phyloP scores from a whole-genome alignment of 2,797 vertebrate species.

The Heterohyrax brucei region DNA sequence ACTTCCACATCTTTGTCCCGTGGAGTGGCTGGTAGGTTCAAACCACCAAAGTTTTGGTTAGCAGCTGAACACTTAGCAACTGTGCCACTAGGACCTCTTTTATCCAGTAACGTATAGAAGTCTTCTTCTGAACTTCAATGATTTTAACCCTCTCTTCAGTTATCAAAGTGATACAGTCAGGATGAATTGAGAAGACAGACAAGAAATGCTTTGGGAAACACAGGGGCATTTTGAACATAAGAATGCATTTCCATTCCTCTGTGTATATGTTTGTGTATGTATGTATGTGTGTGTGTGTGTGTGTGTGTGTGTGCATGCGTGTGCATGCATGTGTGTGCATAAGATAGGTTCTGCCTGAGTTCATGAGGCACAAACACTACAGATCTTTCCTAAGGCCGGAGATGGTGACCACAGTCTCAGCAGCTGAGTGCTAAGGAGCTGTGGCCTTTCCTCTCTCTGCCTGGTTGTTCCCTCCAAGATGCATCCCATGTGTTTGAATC shows the following conservation, averaged over 20 bases:
- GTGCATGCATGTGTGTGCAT: accelerated
- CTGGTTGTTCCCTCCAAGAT: background rate
- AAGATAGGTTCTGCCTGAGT: background rate
- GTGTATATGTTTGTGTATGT: background rate
- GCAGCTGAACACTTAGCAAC: background rate
- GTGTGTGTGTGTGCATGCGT: background rate
- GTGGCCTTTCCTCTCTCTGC: background rate
- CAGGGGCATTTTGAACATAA: background rate
- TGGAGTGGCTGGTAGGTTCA: background rate
- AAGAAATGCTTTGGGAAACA: background rate
- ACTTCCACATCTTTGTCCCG: background rate
- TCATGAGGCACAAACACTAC: background rate
- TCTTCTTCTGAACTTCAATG: background rate
- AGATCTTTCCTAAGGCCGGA: background rate
- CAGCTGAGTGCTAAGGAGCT: background rate
- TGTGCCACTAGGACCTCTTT: background rate
- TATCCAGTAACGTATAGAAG: background rate
- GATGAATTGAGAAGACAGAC: background rate
- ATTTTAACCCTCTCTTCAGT: background rate
- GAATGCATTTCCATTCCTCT: background rate
- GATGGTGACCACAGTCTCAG: background rate
- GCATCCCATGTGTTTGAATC: background rate
- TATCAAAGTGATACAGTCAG: background rate
- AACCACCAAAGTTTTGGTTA: background rate
- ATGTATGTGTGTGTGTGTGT: background rate